These are phyloP conservation scores for Drosophila lacicola DNA, from an alignment of 2,888 invertebrate species.

Conservation along the genomic window DNA sequence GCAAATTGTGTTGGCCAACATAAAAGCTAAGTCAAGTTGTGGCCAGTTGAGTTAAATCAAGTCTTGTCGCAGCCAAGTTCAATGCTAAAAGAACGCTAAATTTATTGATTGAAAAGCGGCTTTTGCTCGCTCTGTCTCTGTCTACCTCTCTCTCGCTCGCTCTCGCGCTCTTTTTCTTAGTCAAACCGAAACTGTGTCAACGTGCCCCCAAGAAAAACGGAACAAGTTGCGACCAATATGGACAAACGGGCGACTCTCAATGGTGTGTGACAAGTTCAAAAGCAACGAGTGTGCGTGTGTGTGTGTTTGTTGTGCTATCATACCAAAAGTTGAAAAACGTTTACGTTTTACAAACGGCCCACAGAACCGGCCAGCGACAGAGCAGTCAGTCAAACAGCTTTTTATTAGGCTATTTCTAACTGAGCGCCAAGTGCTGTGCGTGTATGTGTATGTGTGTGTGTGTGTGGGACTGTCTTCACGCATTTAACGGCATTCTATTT, in stretches of 20 bases:
- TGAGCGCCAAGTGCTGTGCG: conserved; percentile 35
- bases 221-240: conserved; percentile 73
- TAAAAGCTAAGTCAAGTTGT: conserved; percentile 14
- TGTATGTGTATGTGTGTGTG: conserved; percentile 18
- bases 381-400: conserved; percentile 58
- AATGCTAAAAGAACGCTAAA: conserved; percentile 43
- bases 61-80: conserved; percentile 46
- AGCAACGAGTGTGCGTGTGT: conserved; percentile 36
- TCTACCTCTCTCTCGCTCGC: background rate
- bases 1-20: conserved; percentile 46
- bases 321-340: conserved; percentile 43
- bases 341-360: conserved; percentile 59
- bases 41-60: conserved; percentile 12
- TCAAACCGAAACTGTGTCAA: conserved; percentile 70
- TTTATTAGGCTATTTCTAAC: conserved; percentile 73
- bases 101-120: conserved; percentile 67
- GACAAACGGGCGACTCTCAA: conserved; percentile 62
- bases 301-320: conserved; percentile 34
- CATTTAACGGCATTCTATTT: conserved; percentile 77
- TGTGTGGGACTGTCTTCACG: conserved; percentile 46
- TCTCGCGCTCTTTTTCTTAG: background rate
- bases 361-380: conserved; percentile 65
- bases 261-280: conserved; percentile 76
- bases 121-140: conserved; percentile 2
- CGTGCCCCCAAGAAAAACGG: conserved; percentile 64